These are phyloP conservation scores for Geopemphigus sp. DNA, from an alignment of 1,140 invertebrate species.

Conservation along the genomic window DNA sequence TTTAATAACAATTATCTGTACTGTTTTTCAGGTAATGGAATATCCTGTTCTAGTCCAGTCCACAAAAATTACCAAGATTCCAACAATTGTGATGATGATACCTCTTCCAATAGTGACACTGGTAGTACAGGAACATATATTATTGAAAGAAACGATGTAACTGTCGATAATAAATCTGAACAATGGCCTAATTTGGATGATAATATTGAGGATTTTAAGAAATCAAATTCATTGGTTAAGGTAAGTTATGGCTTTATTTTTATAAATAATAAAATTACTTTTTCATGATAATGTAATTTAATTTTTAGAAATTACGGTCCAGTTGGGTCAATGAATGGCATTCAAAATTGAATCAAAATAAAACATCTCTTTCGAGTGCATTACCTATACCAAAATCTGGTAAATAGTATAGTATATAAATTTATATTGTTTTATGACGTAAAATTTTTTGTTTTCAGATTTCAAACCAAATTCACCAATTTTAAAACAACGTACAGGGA, in stretches of 20 bases:
- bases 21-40: background rate
- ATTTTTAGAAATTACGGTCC: slow-evolving; percentile 31
- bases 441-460: slow-evolving; percentile 23
- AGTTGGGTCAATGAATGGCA: slow-evolving; percentile 46
- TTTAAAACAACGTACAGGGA: slow-evolving; percentile 3
- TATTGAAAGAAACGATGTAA: slow-evolving; percentile 18
- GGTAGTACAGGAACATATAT: slow-evolving; percentile 44
- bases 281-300: background rate
- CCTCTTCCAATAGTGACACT: slow-evolving; percentile 40
- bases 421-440: background rate
- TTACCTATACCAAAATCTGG: slow-evolving; percentile 11
- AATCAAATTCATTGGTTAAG: slow-evolving; percentile 42
- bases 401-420: background rate
- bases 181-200: background rate
- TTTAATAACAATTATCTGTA: no score
- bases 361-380: background rate
- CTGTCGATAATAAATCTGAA: background rate
- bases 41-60: slow-evolving; percentile 38
- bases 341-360: slow-evolving; percentile 44
- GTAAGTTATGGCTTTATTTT: background rate
- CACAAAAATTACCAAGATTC: slow-evolving; percentile 24
- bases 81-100: slow-evolving; percentile 36
- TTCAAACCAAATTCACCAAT: slow-evolving; percentile 32
- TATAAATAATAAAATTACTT: background rate
- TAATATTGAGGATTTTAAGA: slow-evolving; percentile 37